Evolutionary conservation across 2,888 invertebrate genomes (phyloP).

Genomic region (Ennomos erosarius): DNA sequence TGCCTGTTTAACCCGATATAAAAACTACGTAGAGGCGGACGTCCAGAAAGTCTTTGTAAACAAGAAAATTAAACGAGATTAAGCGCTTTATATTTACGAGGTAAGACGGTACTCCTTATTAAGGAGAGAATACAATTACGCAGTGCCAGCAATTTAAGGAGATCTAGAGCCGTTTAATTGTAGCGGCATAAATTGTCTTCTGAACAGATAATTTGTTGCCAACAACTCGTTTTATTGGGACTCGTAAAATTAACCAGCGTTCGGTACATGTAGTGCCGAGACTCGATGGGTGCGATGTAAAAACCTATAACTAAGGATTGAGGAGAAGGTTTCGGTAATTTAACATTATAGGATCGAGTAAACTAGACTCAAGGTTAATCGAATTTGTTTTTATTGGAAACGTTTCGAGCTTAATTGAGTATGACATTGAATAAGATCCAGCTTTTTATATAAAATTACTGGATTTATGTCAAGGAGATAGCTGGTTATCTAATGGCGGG

Average conservation of each 20-base stretch:
- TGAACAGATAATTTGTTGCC: constrained; percentile 71
- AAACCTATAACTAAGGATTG: constrained; percentile 39
- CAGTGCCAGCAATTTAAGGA: constrained; percentile 74
- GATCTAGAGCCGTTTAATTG: constrained; percentile 75
- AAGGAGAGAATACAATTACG: constrained; percentile 75
- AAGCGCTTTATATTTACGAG: constrained; percentile 73
- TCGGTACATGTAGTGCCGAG: constrained; percentile 39
- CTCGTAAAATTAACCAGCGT: constrained; percentile 61
- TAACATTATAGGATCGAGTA: constrained; percentile 16
- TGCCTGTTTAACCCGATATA: constrained; percentile 5
- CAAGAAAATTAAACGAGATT: constrained; percentile 71
- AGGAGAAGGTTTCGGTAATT: constrained; percentile 35
- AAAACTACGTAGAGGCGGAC: constrained; percentile 8
- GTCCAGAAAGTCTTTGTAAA: constrained; percentile 55
- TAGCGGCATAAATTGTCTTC: constrained; percentile 71
- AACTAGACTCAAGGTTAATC: constrained; percentile 18
- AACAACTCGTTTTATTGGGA: constrained; percentile 59
- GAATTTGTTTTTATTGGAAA: constrained; percentile 21
- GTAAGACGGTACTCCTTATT: constrained; percentile 70
- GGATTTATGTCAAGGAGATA: too few species aligned
- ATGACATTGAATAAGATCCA: constrained; percentile 15
- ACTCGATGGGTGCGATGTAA: constrained; percentile 16
- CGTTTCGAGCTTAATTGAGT: constrained; percentile 14
- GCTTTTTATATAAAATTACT: constrained; percentile 36
- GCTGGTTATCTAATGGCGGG: too few species aligned